Conservation (phyloP, 2,113 vertebrate genomes). For the Entomyzon cyanotis region DNA sequence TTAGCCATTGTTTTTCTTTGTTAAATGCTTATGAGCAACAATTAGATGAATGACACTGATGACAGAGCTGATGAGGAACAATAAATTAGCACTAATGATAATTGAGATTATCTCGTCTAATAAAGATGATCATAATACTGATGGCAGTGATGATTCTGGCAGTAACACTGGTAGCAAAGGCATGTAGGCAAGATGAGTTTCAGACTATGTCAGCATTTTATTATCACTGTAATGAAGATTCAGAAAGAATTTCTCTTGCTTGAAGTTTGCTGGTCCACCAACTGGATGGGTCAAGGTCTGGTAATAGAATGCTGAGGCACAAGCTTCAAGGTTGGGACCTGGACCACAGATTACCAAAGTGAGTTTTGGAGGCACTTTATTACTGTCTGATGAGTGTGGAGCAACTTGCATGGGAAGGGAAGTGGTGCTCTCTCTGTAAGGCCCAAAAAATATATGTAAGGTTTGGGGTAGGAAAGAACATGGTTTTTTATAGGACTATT, state of each 20-base stretch:
- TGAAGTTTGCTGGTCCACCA: not conserved
- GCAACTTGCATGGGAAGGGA: not conserved
- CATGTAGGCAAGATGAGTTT: not conserved
- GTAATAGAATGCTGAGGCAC: not conserved
- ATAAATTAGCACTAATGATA: constrained; percentile 40
- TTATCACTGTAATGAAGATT: not conserved
- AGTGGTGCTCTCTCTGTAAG: not conserved
- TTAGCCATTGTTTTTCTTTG: constrained; percentile 32
- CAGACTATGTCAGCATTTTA: not conserved
- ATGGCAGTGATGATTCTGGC: not conserved
- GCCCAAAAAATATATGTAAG: not conserved
- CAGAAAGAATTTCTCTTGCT: not conserved
- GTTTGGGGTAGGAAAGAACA: not conserved
- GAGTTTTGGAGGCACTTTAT: not conserved
- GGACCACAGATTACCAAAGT: not conserved
- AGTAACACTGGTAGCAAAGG: not conserved
- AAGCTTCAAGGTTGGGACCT: not conserved
- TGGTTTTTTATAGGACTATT: not conserved
- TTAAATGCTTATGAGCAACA: not conserved
- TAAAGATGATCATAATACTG: constrained; percentile 22
- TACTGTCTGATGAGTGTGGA: not conserved
- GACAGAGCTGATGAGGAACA: constrained; percentile 40
- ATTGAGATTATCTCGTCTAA: constrained; percentile 44
- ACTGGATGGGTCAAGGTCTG: not conserved
- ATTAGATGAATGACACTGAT: not conserved